These are phyloP conservation scores for Lithobates pipiens DNA, from an alignment of 2,797 vertebrate species.

Conservation along the genomic window DNA sequence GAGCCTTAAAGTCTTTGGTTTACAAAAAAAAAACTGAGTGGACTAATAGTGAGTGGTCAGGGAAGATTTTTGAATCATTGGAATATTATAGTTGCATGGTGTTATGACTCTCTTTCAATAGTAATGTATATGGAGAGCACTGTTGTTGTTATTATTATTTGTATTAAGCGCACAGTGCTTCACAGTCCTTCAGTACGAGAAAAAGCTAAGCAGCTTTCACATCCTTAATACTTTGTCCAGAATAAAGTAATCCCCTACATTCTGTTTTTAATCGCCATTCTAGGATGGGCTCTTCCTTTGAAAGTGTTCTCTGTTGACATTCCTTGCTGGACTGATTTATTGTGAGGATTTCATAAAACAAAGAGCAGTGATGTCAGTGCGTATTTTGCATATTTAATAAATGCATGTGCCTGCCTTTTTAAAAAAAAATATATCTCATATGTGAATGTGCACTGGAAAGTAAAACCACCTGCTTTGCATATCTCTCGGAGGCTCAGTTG, in stretches of 20 bases:
- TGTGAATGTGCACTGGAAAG: too few species aligned
- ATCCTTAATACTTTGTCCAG: conserved; percentile 48
- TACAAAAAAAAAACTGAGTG: too few species aligned
- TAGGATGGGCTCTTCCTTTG: not conserved
- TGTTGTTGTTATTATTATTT: not conserved
- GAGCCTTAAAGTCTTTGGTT: too few species aligned
- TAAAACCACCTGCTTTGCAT: too few species aligned
- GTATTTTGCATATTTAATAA: too few species aligned
- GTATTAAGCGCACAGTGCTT: not conserved
- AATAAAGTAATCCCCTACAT: conserved; percentile 34
- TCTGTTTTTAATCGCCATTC: conserved; percentile 32
- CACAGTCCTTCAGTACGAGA: conserved; percentile 2
- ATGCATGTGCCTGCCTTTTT: too few species aligned
- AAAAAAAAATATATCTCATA: too few species aligned
- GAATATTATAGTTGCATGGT: not conserved
- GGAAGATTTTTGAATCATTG: not conserved
- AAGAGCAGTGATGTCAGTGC: too few species aligned
- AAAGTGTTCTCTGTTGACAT: not conserved
- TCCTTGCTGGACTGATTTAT: not conserved
- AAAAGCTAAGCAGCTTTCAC: conserved; percentile 47
- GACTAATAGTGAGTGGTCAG: not conserved
- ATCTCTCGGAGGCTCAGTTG: too few species aligned
- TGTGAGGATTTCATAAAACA: too few species aligned
- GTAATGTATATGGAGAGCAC: not conserved
- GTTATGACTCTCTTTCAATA: not conserved